phyloP scores from a whole-genome alignment of 2,888 invertebrate species.

The Apotomis betuletana region DNA sequence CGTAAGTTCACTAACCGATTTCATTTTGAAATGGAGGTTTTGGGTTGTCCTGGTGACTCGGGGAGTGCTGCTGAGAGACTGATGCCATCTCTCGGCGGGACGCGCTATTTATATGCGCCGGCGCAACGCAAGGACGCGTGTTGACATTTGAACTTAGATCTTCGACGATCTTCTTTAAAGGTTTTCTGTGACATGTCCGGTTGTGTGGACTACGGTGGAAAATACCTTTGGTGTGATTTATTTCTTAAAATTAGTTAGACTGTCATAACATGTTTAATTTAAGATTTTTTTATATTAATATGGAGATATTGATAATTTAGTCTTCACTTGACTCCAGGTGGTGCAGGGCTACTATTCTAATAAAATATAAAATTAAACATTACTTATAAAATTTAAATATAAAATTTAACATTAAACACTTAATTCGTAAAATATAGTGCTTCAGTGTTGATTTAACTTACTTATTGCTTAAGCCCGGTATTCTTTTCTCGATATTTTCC shows the following conservation, averaged over 20 bases:
- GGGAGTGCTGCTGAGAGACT: conserved; percentile 69
- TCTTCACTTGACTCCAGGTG: no score
- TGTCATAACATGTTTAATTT: no score
- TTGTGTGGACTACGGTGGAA: conserved; percentile 44
- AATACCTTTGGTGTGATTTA: conserved; percentile 13
- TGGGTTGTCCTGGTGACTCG: conserved; percentile 55
- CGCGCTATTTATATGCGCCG: conserved; percentile 65
- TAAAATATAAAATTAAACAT: no score
- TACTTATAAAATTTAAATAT: no score
- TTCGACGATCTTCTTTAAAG: conserved; percentile 57
- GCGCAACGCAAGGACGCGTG: conserved; percentile 69
- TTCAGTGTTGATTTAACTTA: no score
- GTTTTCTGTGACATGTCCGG: conserved; percentile 65
- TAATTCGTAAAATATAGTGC: no score
- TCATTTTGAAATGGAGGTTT: conserved; percentile 67
- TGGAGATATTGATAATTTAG: no score
- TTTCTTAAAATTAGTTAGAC: neutral
- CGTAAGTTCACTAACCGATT: conserved; percentile 71
- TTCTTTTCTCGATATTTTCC: no score
- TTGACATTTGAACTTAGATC: conserved; percentile 80
- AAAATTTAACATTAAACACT: no score
- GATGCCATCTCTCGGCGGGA: conserved; percentile 61
- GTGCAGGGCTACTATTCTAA: no score
- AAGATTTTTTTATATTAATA: no score
- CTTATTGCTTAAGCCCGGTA: no score